Evolutionary conservation across 2,888 invertebrate species (phyloP), one percentile per base, ranked within the genome.

Genomic region (Leptinotarsa rubiginosa): DNA sequence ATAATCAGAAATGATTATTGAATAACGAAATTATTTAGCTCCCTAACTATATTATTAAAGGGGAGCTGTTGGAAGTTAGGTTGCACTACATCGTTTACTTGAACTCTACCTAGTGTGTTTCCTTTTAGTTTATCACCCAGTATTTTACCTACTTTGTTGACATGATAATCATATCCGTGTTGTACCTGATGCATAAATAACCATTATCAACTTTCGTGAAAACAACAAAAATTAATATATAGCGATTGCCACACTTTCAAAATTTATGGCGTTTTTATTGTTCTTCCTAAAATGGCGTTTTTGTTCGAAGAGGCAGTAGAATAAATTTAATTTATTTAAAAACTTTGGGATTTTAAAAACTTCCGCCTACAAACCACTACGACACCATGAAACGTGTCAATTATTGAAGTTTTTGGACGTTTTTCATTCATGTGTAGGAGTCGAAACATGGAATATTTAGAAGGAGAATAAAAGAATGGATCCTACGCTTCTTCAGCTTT

Each of bases 401-500:
- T 56, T 56, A 56, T 56, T 22, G 10, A 56, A 22, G 3, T 20
- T 12, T 56, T 56, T 56, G 56, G 56, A 56, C 56, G 56, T 56
- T 56, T 56, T 15, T 13, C 56, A 56, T 56, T 56, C 56, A 22
- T 22, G 15, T 56, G 56, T 56, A 56, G 56, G 56, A 56, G 56
- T 56, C 20, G 13, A 56, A 56, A 56, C 56, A 15, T 56, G 56
- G 20, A 18, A 56, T 56, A 56, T 56, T 22, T 56, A 15, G 12
- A 20, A 56, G 20, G 13, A 56, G 22, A 56, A 56, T 12, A 56
- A 22, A 22, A 25, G 56, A 56, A 56, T 22, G 56, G 20, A 56
- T 25, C 56, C 56, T 15, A 56, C 56, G 56, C 56, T 22, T 15
- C 22, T 18, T 22, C 20, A 56, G 56, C 3, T 20, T 20, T 10